These are phyloP conservation scores for Anhinga rufa DNA, from an alignment of 2,113 vertebrate species.

Conservation along the genomic window DNA sequence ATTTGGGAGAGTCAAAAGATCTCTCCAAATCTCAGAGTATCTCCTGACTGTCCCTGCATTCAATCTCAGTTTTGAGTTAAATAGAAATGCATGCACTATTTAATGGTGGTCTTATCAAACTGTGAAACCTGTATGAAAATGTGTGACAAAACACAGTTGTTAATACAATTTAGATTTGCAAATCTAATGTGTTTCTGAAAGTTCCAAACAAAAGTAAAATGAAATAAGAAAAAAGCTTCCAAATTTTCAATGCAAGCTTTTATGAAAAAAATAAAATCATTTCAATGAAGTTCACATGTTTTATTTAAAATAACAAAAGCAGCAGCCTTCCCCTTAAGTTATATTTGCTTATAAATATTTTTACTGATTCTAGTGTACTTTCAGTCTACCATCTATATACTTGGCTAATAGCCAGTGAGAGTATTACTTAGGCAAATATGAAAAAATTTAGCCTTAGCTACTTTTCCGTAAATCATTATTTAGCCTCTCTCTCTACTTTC, in stretches of 20 bases:
- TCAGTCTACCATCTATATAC: neutral
- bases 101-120: neutral
- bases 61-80: neutral
- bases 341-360: neutral
- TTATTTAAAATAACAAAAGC: neutral
- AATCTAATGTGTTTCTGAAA: neutral
- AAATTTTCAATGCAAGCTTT: neutral
- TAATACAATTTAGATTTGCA: neutral
- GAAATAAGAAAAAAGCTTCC: neutral
- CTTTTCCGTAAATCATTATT: neutral
- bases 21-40: neutral
- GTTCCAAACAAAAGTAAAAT: neutral
- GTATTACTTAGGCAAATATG: neutral
- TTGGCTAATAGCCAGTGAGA: neutral
- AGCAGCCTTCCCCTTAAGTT: neutral
- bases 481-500: neutral
- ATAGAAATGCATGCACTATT: neutral
- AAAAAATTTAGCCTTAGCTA: neutral
- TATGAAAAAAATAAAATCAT: neutral
- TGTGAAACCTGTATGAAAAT: neutral
- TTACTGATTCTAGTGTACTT: neutral
- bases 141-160: neutral
- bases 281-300: neutral
- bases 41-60: neutral
- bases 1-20: neutral